A percentile compares a stretch with the other conserved stretches of the same genome.
Evolutionary conservation across 2,888 invertebrate species (phyloP).

Genomic region (Calameuta filiformis): DNA sequence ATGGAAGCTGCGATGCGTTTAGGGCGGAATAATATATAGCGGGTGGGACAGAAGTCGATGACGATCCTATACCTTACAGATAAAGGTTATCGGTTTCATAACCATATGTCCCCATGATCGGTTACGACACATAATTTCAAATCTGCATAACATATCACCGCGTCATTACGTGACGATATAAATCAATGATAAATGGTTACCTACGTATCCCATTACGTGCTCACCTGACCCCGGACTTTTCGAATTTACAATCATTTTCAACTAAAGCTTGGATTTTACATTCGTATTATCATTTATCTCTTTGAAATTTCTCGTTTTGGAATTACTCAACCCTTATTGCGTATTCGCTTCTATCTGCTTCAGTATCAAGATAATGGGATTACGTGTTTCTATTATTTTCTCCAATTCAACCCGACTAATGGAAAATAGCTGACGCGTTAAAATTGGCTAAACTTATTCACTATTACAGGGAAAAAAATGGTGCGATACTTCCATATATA

Average conservation of each 20-base stretch:
- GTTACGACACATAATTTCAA: conserved; percentile 41
- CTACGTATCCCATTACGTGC: neutral
- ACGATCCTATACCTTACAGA: neutral
- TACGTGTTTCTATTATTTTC: neutral
- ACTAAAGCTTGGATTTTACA: neutral
- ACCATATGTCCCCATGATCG: conserved; percentile 21
- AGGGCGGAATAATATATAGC: conserved; percentile 47
- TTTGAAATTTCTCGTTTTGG: neutral
- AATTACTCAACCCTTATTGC: neutral
- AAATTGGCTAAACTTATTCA: neutral
- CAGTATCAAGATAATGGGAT: neutral
- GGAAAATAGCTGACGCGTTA: neutral
- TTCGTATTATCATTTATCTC: neutral
- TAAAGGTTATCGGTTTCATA: conserved; percentile 19
- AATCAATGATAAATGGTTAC: conserved; percentile 4
- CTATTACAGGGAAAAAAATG: neutral
- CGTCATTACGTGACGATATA: conserved; percentile 20
- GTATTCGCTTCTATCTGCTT: neutral
- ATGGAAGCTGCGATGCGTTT: conserved; percentile 41
- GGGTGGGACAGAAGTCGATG: conserved; percentile 2
- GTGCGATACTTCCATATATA: neutral
- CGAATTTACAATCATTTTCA: neutral
- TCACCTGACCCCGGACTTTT: neutral
- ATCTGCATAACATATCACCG: conserved; percentile 37
- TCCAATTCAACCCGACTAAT: neutral